Base-by-base conservation (phyloP, 1,140 invertebrate genomes). In the Littorina saxatilis region DNA sequence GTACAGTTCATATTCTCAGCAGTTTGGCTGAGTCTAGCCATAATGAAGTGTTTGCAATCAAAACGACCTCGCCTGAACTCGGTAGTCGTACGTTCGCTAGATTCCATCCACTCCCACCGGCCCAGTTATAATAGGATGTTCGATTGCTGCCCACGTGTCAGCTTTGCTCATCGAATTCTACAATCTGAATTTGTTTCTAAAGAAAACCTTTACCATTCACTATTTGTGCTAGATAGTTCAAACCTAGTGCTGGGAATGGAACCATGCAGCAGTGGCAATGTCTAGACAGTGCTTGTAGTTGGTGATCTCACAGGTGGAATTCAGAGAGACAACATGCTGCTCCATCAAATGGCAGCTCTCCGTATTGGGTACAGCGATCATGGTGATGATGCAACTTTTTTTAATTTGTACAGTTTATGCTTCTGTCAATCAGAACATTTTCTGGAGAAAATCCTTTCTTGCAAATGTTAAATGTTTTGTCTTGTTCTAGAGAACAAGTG, bases 141-240 rank as follows among this genome's bases (percentile, higher is more conserved):
- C 50, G 68, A 52, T 80, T 80, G 78, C 76, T 84, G 83, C 83
- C 75, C 80, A 84, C 83, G 83, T 84, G 83, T 84, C 83, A 84
- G 50, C 52, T 9, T 63, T 63, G 70, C 39, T 40, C 55, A 78
- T 63, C 35, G 55, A 52, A 39, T 66, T 37, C n/a, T 63, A 43
- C 43, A 76, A 72, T 79, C 63, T 52, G 11, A 50, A 37, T 50
- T 20, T 27, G 32, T 35, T 35, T 63, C 13, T 76, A n/a, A 66
- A 66, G 61, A 9, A 35, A 23, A 27, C 27, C 15, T 4, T 66
- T 72, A 11, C 23, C 17, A 72, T 23, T 29, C 2, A 15, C 20
- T 3, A 17, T 15, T 72, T 72, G 2, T 43, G 23, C 17, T 20
- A 47, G 63, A 68, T 9, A 68, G 7, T 35, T 68, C n/a, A 5